Evolutionary conservation across 2,888 invertebrate species (phyloP), one percentile per base, ranked within the genome.

Genomic region (Himalopsyche kuldschensis): DNA sequence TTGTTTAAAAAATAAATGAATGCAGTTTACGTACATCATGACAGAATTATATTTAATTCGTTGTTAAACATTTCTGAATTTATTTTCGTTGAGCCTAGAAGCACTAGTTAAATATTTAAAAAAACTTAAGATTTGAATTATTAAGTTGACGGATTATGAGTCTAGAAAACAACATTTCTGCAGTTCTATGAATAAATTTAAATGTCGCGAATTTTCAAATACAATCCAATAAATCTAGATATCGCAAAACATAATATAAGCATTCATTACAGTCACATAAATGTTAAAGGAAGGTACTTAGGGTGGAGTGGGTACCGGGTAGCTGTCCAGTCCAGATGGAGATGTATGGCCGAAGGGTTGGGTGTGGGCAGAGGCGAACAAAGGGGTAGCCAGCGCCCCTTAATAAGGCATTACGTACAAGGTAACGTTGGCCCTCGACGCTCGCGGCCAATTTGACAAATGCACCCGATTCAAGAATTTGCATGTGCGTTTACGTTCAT

Each of bases 381-480:
- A 69, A 69, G 69, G 11, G 69, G 69, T 69, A 69, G 30, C 69
- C 24, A 69, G 69, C 24, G 69, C 69, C 69, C 82, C 75, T 63
- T 82, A 82, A 82, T 82, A 82, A 82, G 81, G 81, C 81, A 82
- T 82, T 82, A 82, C 77, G 69, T 78, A 78, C 80, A 55, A 76
- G 75, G 81, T 82, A 78, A 69, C 69, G 69, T 69, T 69, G 69
- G 69, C 69, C 69, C 27, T 69, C 69, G 11, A 27, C 27, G 69
- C 69, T 69, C 69, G 69, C 69, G 69, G 69, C 24, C 69, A 27
- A 69, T 69, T 69, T 69, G 69, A 69, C 69, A 69, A 69, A 69
- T 69, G 69, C 69, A 69, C 69, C 69, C 69, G 30, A 27, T 69
- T 69, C 69, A 69, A 1, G 30, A 69, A 69, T 27, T 15, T 69